Percentiles rank a stretch among this genome's conserved stretches.
Conservation (phyloP, 92 coral and sea anemone species). For the Metridium senile region DNA sequence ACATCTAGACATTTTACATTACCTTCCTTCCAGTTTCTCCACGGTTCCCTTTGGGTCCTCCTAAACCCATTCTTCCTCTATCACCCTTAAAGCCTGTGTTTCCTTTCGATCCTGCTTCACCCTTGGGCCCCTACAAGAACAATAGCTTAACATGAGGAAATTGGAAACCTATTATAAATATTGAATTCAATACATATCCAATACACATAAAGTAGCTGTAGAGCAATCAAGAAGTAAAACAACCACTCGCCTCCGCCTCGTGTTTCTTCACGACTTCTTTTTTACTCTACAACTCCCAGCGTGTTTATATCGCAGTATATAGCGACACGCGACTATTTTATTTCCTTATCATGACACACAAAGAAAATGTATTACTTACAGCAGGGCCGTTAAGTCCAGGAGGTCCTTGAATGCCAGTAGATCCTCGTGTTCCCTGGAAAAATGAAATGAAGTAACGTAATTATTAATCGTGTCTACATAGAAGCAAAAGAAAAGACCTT, state of each 20-base stretch:
- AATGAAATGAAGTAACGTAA: background rate
- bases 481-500: background rate
- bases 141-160: background rate
- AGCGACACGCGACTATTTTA: too few relatives aligned
- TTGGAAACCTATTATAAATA: too few relatives aligned
- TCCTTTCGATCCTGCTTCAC: conserved; percentile 49
- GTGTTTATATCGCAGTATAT: too few relatives aligned
- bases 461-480: background rate
- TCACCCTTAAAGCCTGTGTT: conserved; percentile 57
- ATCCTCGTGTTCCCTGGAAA: conserved; percentile 58
- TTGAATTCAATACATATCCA: too few relatives aligned
- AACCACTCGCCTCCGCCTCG: too few relatives aligned
- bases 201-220: too few relatives aligned
- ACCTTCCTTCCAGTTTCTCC: conserved; percentile 52
- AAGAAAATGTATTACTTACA: conserved; percentile 54
- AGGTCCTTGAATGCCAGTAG: conserved; percentile 41
- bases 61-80: conserved; percentile 44
- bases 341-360: too few relatives aligned
- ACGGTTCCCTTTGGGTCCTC: conserved; percentile 57
- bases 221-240: too few relatives aligned
- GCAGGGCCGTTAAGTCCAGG: conserved; percentile 55
- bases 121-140: conserved; percentile 51
- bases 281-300: too few relatives aligned
- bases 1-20: background rate
- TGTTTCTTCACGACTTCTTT: too few relatives aligned